Base-by-base conservation (phyloP, 2,888 invertebrate species). In the Ectemnius lituratus region DNA sequence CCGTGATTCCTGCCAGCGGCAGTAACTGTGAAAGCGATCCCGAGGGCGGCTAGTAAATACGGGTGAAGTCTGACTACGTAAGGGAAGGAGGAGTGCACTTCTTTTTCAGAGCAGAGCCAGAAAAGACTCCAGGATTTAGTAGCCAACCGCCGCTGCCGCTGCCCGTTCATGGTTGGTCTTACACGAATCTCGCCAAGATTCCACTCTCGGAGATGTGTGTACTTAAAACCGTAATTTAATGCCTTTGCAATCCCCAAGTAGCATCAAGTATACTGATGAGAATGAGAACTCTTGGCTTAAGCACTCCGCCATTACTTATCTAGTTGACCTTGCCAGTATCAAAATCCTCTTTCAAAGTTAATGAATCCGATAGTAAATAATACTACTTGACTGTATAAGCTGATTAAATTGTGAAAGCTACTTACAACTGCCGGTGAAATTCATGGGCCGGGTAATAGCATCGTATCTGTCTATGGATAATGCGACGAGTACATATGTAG, bases 351-450 rank as follows among this genome's bases (percentile, higher is more conserved):
- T 11, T 11, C 8, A 37, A 37, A 37, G 5, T 37, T 37, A 37
- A 37, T 37, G 37, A 37, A 37, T 11, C 37, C 37, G 37, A 37
- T 8, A 6, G 37, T 11, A 11, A 2, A 37, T 8, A 4, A 8
- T 11, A 37, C 23, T 2, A 23, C 8, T 37, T 6, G 37, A 11
- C 6, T 37, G 8, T 2, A 11, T 8, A 37, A 11, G 8, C 0
- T 4, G 52, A 52, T 52, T 52, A 52, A 5, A 5, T 14, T 13
- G 52, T 52, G 16, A 52, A 52, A 4, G 52, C 16, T 52, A 96
- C 97, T 96, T 92, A 97, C 97, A 97, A 90, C 97, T 97, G 87
- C 97, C 96, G 66, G 97, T 96, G 91, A 98, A 98, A 92, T 97
- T 97, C 97, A 98, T 97, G 0, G 98, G 98, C 91, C 97, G 96